Evolutionary conservation across 2,888 invertebrate species (phyloP).

Genomic region (Sinopyrophorus schimmeli): DNA sequence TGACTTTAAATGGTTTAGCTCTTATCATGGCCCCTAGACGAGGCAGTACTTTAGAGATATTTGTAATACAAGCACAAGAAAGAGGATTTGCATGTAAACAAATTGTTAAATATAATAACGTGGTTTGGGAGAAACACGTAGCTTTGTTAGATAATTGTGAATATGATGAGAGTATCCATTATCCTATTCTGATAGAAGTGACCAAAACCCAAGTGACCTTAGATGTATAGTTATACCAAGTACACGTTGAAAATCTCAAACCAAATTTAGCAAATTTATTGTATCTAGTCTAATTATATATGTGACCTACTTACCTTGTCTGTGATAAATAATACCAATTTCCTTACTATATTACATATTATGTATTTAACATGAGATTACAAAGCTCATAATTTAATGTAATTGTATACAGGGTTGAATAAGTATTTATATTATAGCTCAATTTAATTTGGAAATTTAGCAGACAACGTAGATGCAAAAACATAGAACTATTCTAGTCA

Average conservation of each 20-base stretch:
- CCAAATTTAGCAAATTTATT: constrained; percentile 23
- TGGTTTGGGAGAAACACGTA: constrained; percentile 70
- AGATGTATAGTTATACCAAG: constrained; percentile 36
- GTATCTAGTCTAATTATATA: constrained; percentile 32
- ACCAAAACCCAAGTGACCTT: constrained; percentile 58
- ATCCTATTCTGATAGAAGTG: constrained; percentile 69
- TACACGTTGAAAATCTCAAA: constrained; percentile 20
- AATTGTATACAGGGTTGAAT: constrained; percentile 33
- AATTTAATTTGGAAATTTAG: not conserved
- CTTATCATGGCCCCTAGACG: constrained; percentile 77
- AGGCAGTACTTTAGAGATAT: constrained; percentile 70
- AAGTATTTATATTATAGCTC: constrained; percentile 17
- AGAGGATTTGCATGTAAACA: constrained; percentile 64
- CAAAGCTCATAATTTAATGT: constrained; percentile 33
- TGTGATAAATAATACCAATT: constrained; percentile 57
- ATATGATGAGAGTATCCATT: constrained; percentile 72
- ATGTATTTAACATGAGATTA: constrained; percentile 30
- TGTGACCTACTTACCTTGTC: constrained; percentile 54
- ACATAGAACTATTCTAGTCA: constrained; percentile 4
- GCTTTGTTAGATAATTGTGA: constrained; percentile 62
- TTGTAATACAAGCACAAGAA: constrained; percentile 64
- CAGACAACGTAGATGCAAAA: not conserved
- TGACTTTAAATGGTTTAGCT: constrained; percentile 66
- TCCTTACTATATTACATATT: constrained; percentile 44
- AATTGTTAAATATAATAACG: constrained; percentile 64